Evolutionary conservation across 2,888 invertebrate genomes (phyloP).

Genomic region (Drosophila prostipennis): DNA sequence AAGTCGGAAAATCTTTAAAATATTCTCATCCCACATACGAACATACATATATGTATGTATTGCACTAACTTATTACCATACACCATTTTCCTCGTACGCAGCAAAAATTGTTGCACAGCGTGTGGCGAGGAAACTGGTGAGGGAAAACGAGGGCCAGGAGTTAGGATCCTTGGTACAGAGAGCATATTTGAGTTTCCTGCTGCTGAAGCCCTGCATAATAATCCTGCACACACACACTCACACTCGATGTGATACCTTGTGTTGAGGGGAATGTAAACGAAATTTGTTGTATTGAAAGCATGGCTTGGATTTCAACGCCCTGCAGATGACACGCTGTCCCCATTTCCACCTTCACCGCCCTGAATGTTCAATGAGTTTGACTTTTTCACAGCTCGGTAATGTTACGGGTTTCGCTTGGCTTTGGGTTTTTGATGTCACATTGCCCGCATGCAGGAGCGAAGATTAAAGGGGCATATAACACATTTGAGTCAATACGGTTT

Average conservation of each 20-base stretch:
- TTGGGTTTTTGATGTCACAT: constrained; percentile 7
- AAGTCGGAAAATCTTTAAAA: constrained; percentile 22
- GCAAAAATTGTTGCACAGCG: constrained; percentile 56
- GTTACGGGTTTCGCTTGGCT: constrained; percentile 14
- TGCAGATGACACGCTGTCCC: constrained; percentile 44
- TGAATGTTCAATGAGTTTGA: constrained; percentile 44
- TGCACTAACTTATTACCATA: constrained; percentile 57
- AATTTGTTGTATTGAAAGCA: constrained; percentile 61
- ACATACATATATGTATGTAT: background rate
- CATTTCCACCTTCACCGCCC: background rate
- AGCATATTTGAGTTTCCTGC: constrained; percentile 56
- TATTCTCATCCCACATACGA: constrained; percentile 18
- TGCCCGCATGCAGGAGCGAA: constrained; percentile 7
- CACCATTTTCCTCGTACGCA: constrained; percentile 46
- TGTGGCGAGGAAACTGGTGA: constrained; percentile 28
- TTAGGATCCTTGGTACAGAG: constrained; percentile 36
- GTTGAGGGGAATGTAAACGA: constrained; percentile 41
- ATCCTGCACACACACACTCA: constrained; percentile 43
- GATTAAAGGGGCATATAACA: constrained; percentile 37
- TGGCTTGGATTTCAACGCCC: constrained; percentile 50
- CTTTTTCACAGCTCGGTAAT: constrained; percentile 34
- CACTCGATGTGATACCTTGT: constrained; percentile 13
- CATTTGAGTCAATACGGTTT: constrained; percentile 40
- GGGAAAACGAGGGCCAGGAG: constrained; percentile 11
- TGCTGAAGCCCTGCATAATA: constrained; percentile 56